These are phyloP conservation scores for Emydocephalus ijimae DNA, from an alignment of 2,113 vertebrate genomes.

Conservation along the genomic window DNA sequence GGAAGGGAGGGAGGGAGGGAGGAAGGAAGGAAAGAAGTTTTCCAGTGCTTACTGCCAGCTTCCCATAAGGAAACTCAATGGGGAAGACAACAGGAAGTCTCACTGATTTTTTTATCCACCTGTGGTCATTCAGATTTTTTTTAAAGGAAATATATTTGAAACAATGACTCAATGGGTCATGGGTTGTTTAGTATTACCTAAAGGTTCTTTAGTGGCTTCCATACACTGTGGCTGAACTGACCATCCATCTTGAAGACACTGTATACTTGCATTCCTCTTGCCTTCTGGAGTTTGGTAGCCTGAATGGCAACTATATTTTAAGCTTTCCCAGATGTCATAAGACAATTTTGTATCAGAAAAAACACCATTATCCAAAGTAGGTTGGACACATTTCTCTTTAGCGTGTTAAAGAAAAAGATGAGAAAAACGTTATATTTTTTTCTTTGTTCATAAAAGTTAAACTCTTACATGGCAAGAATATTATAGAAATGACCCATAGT, in stretches of 20 bases:
- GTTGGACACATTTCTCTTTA: conserved; percentile 68
- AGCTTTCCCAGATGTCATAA: conserved; percentile 63
- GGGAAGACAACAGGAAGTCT: neutral
- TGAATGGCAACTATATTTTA: conserved; percentile 59
- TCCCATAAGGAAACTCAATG: neutral
- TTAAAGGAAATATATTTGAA: neutral
- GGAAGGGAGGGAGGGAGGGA: too few relatives aligned
- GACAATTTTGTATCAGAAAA: conserved; percentile 47
- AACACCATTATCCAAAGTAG: conserved; percentile 61
- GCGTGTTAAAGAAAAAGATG: neutral
- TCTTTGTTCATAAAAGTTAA: neutral
- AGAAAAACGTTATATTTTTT: neutral
- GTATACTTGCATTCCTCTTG: conserved; percentile 48
- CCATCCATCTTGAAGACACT: conserved; percentile 65
- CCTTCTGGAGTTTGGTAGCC: conserved; percentile 58
- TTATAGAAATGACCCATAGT: neutral
- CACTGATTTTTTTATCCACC: neutral
- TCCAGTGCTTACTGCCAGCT: neutral
- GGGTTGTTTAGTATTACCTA: neutral
- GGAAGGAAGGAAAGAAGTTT: neutral
- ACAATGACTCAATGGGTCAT: neutral
- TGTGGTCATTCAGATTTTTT: neutral
- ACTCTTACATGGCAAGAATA: neutral
- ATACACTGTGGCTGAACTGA: conserved; percentile 63
- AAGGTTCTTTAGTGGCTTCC: conserved; percentile 50